Evolutionary conservation across 2,888 invertebrate genomes (phyloP), one percentile per base, ranked within the genome.

Genomic region (Nysson spinosus): DNA sequence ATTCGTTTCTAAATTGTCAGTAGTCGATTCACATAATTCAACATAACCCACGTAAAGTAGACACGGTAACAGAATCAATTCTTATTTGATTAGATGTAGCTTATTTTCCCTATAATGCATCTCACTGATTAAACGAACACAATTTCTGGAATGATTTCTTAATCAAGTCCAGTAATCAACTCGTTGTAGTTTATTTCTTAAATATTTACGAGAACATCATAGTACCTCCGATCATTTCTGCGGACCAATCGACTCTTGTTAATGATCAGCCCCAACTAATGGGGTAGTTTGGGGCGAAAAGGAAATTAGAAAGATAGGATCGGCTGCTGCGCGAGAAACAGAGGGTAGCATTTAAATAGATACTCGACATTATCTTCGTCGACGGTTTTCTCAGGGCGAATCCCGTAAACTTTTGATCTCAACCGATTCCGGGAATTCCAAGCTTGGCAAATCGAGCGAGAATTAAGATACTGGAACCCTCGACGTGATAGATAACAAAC

Each of bases 291-390:
- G n/a, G 35, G 44, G 42, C 49, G 30, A 63, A 51, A 43, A 57
- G 57, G 56, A 63, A 72, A 75, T 75, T 69, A 69, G 74, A 60
- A 62, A 71, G 75, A 75, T 74, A 63, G 24, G 47, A 75, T 74
- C 69, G n/a, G 35, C n/a, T n/a, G 1, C 19, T 42, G 7, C 30
- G 3, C 5, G 42, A 39, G 28, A 19, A 34, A 14, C 7, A 39
- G 34, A 40, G 42, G 22, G 22, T 9, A 20, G 28, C 34, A 19
- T 20, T 37, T 60, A 56, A 55, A 37, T 49, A 47, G 57, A 30
- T 19, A 37, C 19, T n/a, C 28, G 30, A n/a, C 4, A 17, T 26
- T 20, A 46, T 28, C 37, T 58, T 69, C 67, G 50, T 69, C 62
- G 51, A 39, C 37, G 44, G 37, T 66, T 69, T 54, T 67, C 56